Conservation (phyloP, 2,113 vertebrate genomes). For the Passer montanus region DNA sequence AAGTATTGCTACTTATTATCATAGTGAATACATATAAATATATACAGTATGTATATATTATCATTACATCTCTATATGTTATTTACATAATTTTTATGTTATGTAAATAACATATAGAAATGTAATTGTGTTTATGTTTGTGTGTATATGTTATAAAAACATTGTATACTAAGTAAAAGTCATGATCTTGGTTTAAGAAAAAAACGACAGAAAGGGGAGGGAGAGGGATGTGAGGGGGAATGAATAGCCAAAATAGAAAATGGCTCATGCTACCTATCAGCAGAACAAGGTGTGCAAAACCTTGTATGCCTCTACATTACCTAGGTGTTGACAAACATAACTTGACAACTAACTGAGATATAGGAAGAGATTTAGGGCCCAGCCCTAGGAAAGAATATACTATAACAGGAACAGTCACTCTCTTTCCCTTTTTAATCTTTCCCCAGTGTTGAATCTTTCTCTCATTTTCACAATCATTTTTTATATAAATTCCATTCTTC, state of each 20-base stretch:
- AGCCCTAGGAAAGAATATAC: background rate
- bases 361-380: background rate
- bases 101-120: background rate
- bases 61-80: background rate
- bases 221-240: background rate
- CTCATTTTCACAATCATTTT: background rate
- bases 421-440: background rate
- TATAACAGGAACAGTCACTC: background rate
- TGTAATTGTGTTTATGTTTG: background rate
- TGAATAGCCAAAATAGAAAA: background rate
- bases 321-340: background rate
- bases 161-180: background rate
- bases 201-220: background rate
- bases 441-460: background rate
- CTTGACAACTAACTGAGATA: background rate
- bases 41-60: background rate
- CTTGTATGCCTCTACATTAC: background rate
- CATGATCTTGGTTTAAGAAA: background rate
- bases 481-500: background rate
- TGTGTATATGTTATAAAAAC: background rate
- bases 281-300: background rate
- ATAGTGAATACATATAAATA: background rate
- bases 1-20: background rate
- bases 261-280: background rate
- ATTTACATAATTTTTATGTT: background rate